A percentile compares a stretch with the other conserved stretches of the same genome.
Conservation (phyloP, 2,797 vertebrate species). For the Sebastolobus alascanus region DNA sequence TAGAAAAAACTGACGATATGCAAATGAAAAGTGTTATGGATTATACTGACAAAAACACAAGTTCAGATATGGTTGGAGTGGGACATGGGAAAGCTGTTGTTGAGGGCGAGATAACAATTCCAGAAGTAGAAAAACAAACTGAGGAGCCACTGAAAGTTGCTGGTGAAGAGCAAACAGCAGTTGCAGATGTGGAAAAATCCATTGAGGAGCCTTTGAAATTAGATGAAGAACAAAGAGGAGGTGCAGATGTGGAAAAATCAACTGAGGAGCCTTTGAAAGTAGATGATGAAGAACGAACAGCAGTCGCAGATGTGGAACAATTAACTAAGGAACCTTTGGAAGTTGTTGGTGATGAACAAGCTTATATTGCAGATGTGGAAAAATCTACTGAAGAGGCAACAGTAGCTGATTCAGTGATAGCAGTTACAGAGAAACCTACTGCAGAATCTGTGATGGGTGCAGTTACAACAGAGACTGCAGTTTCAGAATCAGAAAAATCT, state of each 20-base stretch:
- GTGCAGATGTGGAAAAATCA: background rate
- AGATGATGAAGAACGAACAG: background rate
- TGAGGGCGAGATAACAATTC: conserved; percentile 29
- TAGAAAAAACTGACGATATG: conserved; percentile 33
- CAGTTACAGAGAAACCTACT: conserved; percentile 17
- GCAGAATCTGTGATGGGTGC: conserved; percentile 5
- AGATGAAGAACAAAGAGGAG: background rate
- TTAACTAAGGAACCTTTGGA: background rate
- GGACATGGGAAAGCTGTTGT: conserved; percentile 14
- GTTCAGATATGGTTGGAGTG: conserved; percentile 15
- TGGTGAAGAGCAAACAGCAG: background rate
- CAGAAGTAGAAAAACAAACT: conserved; percentile 38
- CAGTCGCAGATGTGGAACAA: background rate
- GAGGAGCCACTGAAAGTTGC: conserved; percentile 16
- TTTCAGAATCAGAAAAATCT: conserved; percentile 42
- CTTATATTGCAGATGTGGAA: conserved; percentile 7
- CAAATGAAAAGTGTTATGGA: conserved; percentile 28
- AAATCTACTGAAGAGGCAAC: conserved; percentile 14
- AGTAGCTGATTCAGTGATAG: conserved; percentile 10
- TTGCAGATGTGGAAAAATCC: background rate
- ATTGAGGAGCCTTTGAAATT: background rate
- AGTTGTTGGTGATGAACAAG: background rate
- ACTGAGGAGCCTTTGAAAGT: background rate
- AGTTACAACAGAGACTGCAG: conserved; percentile 14
- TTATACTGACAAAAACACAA: conserved; percentile 31